Evolutionary conservation across 2,113 vertebrate genomes (phyloP).

Genomic region (Mungos mungo): DNA sequence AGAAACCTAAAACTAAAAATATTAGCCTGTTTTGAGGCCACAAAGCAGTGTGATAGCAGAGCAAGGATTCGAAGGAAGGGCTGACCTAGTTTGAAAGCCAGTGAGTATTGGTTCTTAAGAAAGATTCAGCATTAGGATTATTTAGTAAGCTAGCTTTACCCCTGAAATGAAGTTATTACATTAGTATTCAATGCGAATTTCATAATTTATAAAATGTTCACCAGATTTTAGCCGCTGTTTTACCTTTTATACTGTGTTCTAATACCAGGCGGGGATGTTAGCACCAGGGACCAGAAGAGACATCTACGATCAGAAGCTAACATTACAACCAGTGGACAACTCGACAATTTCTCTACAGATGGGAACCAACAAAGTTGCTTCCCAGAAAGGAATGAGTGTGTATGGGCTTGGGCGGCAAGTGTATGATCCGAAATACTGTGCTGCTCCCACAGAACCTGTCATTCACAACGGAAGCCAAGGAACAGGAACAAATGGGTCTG

Average conservation of each 20-base stretch:
- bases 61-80: not conserved
- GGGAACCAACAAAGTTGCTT: constrained; percentile 99
- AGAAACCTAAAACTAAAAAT: not conserved
- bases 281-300: constrained; percentile 97
- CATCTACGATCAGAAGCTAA: constrained; percentile 97
- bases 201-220: not conserved
- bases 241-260: not conserved
- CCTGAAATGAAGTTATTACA: not conserved
- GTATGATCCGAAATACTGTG: constrained; percentile 97
- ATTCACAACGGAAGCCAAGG: constrained; percentile 97
- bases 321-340: constrained; percentile 93
- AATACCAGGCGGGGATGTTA: constrained; percentile 93
- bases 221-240: not conserved
- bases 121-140: not conserved
- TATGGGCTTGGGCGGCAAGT: constrained; percentile 97
- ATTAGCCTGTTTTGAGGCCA: not conserved
- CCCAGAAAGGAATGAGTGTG: constrained; percentile 97
- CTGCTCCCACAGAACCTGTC: constrained; percentile 91
- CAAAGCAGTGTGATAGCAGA: not conserved
- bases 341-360: constrained; percentile 98
- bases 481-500: constrained; percentile 96
- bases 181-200: not conserved
- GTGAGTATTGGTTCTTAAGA: not conserved
- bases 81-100: not conserved
- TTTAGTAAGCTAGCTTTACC: not conserved